A percentile compares a stretch with the other conserved stretches of the same genome.
Conservation (phyloP, 2,113 vertebrate species). For the Argyrosomus japonicus region DNA sequence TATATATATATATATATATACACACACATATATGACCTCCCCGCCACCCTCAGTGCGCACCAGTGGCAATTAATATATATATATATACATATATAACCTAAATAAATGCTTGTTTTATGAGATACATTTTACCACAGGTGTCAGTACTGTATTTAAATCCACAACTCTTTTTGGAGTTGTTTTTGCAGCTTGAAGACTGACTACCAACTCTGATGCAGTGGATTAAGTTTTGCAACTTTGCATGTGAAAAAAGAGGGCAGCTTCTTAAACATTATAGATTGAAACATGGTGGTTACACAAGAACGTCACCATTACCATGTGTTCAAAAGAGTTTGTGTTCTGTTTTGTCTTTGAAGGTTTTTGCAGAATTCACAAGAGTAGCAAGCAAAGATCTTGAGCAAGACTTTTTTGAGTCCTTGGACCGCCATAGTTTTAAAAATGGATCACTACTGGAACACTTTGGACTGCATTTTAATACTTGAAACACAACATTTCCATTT, state of each 20-base stretch:
- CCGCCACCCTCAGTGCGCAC: too few species aligned
- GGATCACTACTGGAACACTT: not conserved
- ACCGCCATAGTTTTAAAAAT: not conserved
- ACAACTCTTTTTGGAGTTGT: not conserved
- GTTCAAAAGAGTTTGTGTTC: conserved; percentile 1
- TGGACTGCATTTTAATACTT: too few species aligned
- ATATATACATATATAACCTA: too few species aligned
- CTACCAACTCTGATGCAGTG: not conserved
- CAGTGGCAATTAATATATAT: too few species aligned
- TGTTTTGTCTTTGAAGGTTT: not conserved
- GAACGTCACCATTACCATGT: not conserved
- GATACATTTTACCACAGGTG: too few species aligned
- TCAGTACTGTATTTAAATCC: too few species aligned
- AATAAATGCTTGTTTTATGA: too few species aligned
- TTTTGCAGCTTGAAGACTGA: not conserved
- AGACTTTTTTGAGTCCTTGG: not conserved
- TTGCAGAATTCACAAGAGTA: not conserved
- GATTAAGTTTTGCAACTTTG: not conserved
- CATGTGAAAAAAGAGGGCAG: not conserved
- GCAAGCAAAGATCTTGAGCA: not conserved
- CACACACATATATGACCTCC: too few species aligned
- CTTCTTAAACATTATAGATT: not conserved
- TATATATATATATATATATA: too few species aligned
- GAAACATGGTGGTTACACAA: conserved; percentile 3
- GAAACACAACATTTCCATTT: not conserved